Evolutionary conservation across 2,888 invertebrate species (phyloP), one percentile per base, ranked within the genome.

Genomic region (Meiosimyza decipiens): DNA sequence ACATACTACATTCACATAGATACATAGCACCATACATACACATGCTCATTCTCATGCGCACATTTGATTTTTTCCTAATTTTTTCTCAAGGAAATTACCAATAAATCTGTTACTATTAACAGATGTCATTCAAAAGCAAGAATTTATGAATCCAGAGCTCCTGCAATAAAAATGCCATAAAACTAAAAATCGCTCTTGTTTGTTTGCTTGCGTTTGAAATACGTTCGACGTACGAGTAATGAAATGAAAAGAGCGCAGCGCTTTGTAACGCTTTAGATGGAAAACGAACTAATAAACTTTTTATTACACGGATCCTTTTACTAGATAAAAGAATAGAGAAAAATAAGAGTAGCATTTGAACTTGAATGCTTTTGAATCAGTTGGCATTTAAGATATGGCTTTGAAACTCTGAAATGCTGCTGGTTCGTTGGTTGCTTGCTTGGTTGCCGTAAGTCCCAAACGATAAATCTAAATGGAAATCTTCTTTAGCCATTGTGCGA

Each of bases 261-360:
- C 47, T 67, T 55, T 57, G 55, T 15, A 67, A 54, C 67, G 22
- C 47, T 67, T 55, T 57, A 57, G 55, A 67, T 57, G 67, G 47
- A 67, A 47, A 47, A 67, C 54, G 47, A 67, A 67, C 67, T 57
- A 67, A 67, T 67, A 67, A 67, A 67, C 33, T 67, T 67, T 67
- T 67, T 67, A 67, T 67, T 67, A 57, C 54, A 54, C 22, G 13
- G 22, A 50, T 51, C 51, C 15, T 64, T 18, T 18, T 51, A 22
- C 15, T 51, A 51, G 66, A 52, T 66, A 22, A 33, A 66, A 15
- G 66, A 66, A 66, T 33, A 13, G 40, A n/a, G 66, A 54, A 66
- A 40, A 66, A 66, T 66, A 66, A 66, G 33, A 66, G 40, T 40
- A 40, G 40, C 40, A 40, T 40, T 40, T 40, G 40, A 40, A 28